Evolutionary conservation across 2,797 vertebrate genomes (phyloP), one percentile per base, ranked within the genome.

Genomic region (Trachops cirrhosus): DNA sequence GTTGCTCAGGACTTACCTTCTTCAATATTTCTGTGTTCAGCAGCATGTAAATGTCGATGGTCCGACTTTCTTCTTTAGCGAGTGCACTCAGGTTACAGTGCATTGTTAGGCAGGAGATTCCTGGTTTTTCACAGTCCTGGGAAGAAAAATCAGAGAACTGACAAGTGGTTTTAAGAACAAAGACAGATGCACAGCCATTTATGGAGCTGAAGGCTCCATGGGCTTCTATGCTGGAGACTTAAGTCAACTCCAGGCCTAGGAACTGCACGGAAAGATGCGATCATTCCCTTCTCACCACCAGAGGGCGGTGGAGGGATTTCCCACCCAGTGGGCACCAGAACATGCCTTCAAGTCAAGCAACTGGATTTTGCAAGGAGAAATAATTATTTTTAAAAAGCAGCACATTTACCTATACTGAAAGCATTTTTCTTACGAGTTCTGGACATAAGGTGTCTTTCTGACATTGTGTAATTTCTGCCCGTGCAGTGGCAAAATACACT

Each of bases 1-100:
- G 37, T 7, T 78, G 32, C 41, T 32, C 9, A 1, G 62, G 48
- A 34, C 97, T n/a, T 98, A 99, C 99, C 99, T 98, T 99, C 94
- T 99, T 99, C 78, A 99, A 96, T 93, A 99, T 99, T 98, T 99
- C 99, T 0, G 99, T 99, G 98, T 99, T 99, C 95, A 99, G 99
- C 50, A 99, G 98, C 90, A 99, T 98, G 96, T 99, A 99, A 86
- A 99, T 95, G 96, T 99, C 99, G 96, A 99, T 98, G 93, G 98
- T 99, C 78, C 98, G 98, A 50, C 99, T 98, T 96, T 99, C 99
- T 87, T 99, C 99, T 98, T 99, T 99, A 85, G 99, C 97, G 75
- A 99, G 98, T 1, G 99, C 99, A 68, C 99, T 99, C 96, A 99
- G 98, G 44, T 98, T 98, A 98, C 99, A 99, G 89, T 98, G 99